Percentiles rank a stretch among this genome's conserved stretches.
phyloP scores from a whole-genome alignment of 2,113 vertebrate species.

The Dascyllus trimaculatus region DNA sequence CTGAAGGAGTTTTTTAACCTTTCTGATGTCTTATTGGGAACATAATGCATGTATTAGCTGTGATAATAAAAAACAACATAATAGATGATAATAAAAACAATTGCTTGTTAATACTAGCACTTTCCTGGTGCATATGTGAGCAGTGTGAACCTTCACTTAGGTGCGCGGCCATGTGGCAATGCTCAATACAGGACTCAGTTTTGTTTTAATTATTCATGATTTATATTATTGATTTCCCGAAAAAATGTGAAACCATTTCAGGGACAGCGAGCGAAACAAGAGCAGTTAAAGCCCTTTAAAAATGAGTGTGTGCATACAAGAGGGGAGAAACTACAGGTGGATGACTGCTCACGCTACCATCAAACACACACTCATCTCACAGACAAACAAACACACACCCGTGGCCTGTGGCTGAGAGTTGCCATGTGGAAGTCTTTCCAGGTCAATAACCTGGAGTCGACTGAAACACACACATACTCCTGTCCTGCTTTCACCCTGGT shows the following conservation, averaged over 20 bases:
- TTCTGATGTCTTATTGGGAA: no score
- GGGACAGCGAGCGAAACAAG: background rate
- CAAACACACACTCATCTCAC: background rate
- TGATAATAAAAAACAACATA: no score
- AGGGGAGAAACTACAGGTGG: conserved; percentile 18
- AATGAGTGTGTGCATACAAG: background rate
- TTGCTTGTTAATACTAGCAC: no score
- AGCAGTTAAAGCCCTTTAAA: conserved; percentile 2
- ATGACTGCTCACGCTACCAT: conserved; percentile 18
- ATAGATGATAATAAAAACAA: no score
- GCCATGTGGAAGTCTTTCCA: conserved; percentile 62
- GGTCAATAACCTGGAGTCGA: conserved; percentile 45
- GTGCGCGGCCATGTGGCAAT: no score
- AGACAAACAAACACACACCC: conserved; percentile 4
- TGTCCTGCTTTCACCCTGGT: conserved; percentile 36
- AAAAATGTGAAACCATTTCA: background rate
- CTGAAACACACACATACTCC: conserved; percentile 23
- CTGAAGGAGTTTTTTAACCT: no score
- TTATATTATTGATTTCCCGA: background rate
- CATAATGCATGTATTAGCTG: no score
- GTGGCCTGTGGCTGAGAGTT: conserved; percentile 45
- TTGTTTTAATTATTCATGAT: background rate
- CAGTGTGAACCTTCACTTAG: no score
- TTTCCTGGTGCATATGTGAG: no score
- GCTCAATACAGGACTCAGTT: no score